phyloP scores from a whole-genome alignment of 2,113 vertebrate species.

The Microcebus tavaratra region DNA sequence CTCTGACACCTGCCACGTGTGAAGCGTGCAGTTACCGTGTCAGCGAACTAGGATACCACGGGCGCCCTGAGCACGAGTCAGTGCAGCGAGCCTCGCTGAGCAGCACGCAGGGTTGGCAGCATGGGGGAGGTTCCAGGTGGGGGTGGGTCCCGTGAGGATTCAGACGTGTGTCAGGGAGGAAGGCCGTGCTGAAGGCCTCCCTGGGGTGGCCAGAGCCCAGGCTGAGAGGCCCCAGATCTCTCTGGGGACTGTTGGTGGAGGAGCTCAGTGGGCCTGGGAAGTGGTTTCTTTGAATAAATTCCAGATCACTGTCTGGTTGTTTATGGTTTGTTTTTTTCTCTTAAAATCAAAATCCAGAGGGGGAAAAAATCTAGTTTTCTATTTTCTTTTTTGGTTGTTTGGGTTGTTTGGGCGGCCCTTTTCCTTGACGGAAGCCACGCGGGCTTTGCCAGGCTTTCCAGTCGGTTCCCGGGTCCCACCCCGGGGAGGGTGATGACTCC shows the following conservation, averaged over 20 bases:
- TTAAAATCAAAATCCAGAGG: not conserved
- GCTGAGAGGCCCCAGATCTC: not conserved
- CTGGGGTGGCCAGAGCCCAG: no score
- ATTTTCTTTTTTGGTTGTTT: not conserved
- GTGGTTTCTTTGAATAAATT: not conserved
- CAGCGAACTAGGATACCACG: no score
- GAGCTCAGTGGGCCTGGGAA: accelerated
- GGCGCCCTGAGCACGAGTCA: accelerated
- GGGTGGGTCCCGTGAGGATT: not conserved
- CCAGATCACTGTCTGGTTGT: not conserved
- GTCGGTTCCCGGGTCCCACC: not conserved
- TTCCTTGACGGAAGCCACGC: accelerated
- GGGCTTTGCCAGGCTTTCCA: not conserved
- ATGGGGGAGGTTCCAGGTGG: accelerated
- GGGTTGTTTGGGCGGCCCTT: not conserved
- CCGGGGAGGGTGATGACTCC: not conserved
- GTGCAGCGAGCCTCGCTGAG: not conserved
- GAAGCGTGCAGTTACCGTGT: accelerated
- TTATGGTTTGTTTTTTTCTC: not conserved
- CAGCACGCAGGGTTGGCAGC: accelerated
- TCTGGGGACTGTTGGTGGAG: no score
- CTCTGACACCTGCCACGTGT: accelerated
- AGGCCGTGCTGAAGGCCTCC: not conserved
- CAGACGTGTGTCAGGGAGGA: not conserved
- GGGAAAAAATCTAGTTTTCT: accelerated